Base-by-base conservation (phyloP, 2,888 invertebrate genomes). In the Aromia moschata region DNA sequence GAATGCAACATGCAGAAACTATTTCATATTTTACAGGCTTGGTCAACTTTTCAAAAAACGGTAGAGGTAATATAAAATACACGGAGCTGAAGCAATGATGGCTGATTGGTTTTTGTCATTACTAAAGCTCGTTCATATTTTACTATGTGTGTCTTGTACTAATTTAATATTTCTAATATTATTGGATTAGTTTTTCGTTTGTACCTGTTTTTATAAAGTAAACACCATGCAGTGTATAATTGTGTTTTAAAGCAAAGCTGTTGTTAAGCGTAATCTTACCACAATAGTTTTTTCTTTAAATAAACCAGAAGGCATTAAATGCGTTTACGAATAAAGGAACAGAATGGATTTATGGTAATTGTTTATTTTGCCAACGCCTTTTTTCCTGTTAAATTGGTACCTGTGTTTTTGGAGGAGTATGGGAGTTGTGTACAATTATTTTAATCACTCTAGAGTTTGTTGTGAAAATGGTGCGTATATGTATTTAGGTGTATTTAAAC, bases 401-500 rank as follows among this genome's bases (percentile, higher is more conserved):
- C n/a, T n/a, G n/a, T n/a, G n/a, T n/a, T n/a, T n/a, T n/a, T n/a
- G n/a, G n/a, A n/a, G n/a, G n/a, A n/a, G n/a, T n/a, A n/a, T n/a
- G n/a, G n/a, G n/a, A n/a, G n/a, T n/a, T n/a, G n/a, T n/a, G n/a
- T n/a, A n/a, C n/a, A n/a, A n/a, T 25, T 5, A 25, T 25, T 25
- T 25, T 25, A 7, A 25, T 7, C 4, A 25, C 25, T 7, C 4
- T 25, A 25, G 25, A 7, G 25, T 25, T 25, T 25, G 7, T 25
- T n/a, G 25, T 25, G 25, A 7, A 5, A 25, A 5, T 5, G 25
- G 36, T 37, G 40, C 18, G n/a, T n/a, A 1, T 17, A n/a, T n/a
- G 12, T 46, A 31, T 46, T 15, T 2, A 30, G 16, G 40, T 56
- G 56, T 45, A 36, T 18, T 55, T 60, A 58, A 55, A 54, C 44